Base-by-base conservation (phyloP, 2,113 vertebrate species). In the Chrysemys picta region DNA sequence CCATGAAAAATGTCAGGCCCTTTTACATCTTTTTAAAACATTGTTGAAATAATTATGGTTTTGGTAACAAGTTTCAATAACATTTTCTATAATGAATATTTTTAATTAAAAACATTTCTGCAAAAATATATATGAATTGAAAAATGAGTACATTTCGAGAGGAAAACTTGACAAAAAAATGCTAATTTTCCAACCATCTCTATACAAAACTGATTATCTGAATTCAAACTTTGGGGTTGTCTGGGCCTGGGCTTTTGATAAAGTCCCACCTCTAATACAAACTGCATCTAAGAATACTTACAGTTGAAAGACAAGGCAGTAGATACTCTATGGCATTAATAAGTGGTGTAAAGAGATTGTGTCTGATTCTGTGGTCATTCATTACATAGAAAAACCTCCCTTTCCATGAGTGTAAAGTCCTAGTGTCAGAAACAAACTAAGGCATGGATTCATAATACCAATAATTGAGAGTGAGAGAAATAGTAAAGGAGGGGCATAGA, bases 61-160 rank as follows among this genome's bases (percentile, higher is more conserved):
- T 94, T 93, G 87, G 54, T 16, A 56, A 75, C 10, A 42, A 93
- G 65, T 76, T 76, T 93, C 88, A 91, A 22, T n/a, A 87, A 85
- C 87, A 89, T 49, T 95, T 89, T n/a, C 87, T n/a, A 87, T 69
- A 54, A 75, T 38, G 8, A 75, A 75, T 31, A 8, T 62, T 62
- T 62, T 31, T 62, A 35, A 31, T 62, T 35, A 35, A 62, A 62
- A 62, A 62, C 59, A 62, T 62, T 62, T 62, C 27, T 62, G 29
- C 3, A 62, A 14, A 62, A 14, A 62, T 31, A 29, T 29, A 29
- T 14, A 62, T 62, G 13, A 62, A 62, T 62, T 16, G 59, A 62
- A 62, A 62, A 62, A 62, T 16, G 29, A 7, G 59, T 62, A 31
- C 29, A 62, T 62, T 31, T 62, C 31, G 14, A 62, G 59, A 35